Evolutionary conservation across 2,113 vertebrate genomes (phyloP).

Genomic region (Pangasianodon gigas): DNA sequence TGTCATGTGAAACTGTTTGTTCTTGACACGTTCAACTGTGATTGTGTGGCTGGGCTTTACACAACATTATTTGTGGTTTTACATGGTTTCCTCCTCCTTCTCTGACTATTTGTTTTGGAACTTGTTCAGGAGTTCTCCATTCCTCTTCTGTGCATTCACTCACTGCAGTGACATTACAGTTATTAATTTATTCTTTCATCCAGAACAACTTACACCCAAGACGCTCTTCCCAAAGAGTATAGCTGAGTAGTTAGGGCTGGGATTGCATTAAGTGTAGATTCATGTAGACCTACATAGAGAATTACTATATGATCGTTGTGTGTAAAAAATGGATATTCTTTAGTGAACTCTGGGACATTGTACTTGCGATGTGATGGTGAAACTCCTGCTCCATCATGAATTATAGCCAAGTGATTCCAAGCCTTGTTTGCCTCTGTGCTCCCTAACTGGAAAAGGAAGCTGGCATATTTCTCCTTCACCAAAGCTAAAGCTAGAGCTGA

Average conservation of each 20-base stretch:
- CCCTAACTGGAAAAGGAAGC: conserved; percentile 52
- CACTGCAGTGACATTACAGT: neutral
- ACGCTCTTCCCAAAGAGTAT: neutral
- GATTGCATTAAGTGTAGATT: neutral
- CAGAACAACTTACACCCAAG: neutral
- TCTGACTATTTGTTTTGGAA: conserved; percentile 44
- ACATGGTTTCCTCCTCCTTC: conserved; percentile 9
- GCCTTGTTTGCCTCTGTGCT: conserved; percentile 54
- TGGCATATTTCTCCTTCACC: conserved; percentile 27
- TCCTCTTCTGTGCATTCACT: conserved; percentile 11
- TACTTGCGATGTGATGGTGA: conserved; percentile 40
- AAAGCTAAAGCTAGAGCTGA: neutral
- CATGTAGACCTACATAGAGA: neutral
- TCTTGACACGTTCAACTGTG: conserved; percentile 36
- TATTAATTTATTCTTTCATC: conserved; percentile 1
- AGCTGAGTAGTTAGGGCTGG: neutral
- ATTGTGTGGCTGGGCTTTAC: neutral
- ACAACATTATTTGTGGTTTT: conserved; percentile 30
- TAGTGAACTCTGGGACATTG: conserved; percentile 25
- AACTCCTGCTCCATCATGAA: conserved; percentile 41
- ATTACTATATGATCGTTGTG: neutral
- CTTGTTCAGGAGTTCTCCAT: conserved; percentile 17
- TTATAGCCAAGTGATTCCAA: conserved; percentile 41
- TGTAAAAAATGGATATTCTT: neutral
- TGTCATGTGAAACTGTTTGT: conserved; percentile 43